Evolutionary conservation across 2,113 vertebrate species (phyloP).

Genomic region (Lophius piscatorius): DNA sequence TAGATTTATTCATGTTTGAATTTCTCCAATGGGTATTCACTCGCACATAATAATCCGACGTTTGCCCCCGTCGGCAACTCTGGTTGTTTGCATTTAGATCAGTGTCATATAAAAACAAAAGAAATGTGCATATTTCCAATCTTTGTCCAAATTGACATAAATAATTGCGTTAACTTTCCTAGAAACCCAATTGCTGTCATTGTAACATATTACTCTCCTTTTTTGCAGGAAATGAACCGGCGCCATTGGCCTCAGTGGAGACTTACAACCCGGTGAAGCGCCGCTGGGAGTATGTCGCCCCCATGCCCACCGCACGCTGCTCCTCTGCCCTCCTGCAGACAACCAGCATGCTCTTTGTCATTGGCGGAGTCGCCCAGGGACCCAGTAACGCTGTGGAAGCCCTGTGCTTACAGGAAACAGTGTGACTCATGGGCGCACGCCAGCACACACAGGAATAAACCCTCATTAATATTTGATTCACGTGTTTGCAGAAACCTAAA

Average conservation of each 20-base stretch:
- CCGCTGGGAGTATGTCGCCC: constrained; percentile 88
- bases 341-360: constrained; percentile 85
- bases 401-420: constrained; percentile 86
- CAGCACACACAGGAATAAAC: constrained; percentile 14
- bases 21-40: too few relatives aligned
- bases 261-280: constrained; percentile 88
- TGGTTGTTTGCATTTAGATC: too few relatives aligned
- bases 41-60: too few relatives aligned
- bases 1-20: too few relatives aligned
- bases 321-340: constrained; percentile 88
- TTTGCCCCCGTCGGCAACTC: too few relatives aligned
- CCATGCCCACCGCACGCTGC: constrained; percentile 92
- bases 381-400: constrained; percentile 93
- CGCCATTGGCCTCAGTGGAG: constrained; percentile 89
- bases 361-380: constrained; percentile 93
- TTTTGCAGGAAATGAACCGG: constrained; percentile 90
- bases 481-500: constrained; percentile 16
- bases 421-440: constrained; percentile 77
- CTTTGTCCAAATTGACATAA: too few relatives aligned
- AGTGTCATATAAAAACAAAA: too few relatives aligned
- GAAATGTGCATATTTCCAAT: too few relatives aligned
- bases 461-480: constrained; percentile 22
- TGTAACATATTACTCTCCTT: constrained; percentile 4
- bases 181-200: neutral
- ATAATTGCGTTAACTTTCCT: too few relatives aligned